Percentiles rank a stretch among this genome's conserved stretches.
phyloP scores from a whole-genome alignment of 1,140 invertebrate genomes.

The Drosophila repleta region DNA sequence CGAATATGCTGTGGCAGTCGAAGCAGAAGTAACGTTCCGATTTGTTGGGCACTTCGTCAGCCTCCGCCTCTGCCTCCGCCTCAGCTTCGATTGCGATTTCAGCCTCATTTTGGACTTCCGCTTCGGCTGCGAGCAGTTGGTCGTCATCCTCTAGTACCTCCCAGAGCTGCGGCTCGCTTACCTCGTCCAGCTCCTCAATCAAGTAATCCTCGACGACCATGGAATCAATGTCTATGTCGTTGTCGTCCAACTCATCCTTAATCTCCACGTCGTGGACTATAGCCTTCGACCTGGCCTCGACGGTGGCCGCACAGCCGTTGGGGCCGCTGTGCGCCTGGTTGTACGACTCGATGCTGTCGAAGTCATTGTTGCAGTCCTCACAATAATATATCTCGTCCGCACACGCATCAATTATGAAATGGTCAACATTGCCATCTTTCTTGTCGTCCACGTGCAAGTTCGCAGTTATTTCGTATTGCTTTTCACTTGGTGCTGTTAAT shows the following conservation, averaged over 20 bases:
- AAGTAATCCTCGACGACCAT: constrained; percentile 28
- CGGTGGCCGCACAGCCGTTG: constrained; percentile 4
- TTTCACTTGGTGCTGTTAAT: constrained; percentile 20
- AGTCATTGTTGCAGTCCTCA: constrained; percentile 51
- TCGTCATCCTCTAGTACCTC: constrained; percentile 51
- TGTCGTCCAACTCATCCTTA: constrained; percentile 33
- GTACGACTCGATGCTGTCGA: constrained; percentile 43
- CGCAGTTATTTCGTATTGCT: background rate
- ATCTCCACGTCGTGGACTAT: constrained; percentile 18
- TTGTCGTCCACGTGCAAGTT: constrained; percentile 49
- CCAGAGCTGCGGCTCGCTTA: constrained; percentile 52
- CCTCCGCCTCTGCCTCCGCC: background rate
- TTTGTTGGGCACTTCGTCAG: constrained; percentile 16
- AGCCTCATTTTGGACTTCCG: background rate
- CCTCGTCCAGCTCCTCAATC: constrained; percentile 46
- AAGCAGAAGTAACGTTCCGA: constrained; percentile 75
- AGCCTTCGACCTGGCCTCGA: constrained; percentile 7
- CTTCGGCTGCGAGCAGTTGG: background rate
- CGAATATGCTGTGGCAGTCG: constrained; percentile 72
- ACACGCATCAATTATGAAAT: constrained; percentile 16
- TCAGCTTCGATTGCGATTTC: background rate
- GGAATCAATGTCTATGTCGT: constrained; percentile 16
- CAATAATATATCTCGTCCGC: constrained; percentile 47
- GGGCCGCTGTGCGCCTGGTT: constrained; percentile 32
- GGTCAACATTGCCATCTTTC: constrained; percentile 17